Evolutionary conservation across 2,888 invertebrate genomes (phyloP).

Genomic region (Ischnura elegans): DNA sequence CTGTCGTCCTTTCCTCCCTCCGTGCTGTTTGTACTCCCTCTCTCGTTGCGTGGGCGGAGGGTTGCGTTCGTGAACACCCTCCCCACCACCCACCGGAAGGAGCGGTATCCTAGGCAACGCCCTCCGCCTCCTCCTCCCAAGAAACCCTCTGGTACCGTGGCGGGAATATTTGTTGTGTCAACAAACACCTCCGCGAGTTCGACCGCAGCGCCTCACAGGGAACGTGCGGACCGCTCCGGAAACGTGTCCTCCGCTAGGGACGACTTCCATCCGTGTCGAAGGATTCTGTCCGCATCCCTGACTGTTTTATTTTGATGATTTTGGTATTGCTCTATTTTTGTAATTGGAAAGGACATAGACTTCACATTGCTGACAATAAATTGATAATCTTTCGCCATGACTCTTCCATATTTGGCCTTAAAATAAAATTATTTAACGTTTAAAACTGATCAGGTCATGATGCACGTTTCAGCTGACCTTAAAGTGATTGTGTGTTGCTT

Average conservation of each 20-base stretch:
- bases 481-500: no score
- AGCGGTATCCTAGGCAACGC: conserved; percentile 10
- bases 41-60: not conserved
- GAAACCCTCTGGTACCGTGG: not conserved
- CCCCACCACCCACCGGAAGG: not conserved
- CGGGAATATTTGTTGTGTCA: not conserved
- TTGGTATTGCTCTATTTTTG: no score
- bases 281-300: no score
- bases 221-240: not conserved
- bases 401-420: no score
- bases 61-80: not conserved
- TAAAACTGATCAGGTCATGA: no score
- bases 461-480: no score
- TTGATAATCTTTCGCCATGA: no score
- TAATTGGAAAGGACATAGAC: no score
- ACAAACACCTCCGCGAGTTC: not conserved
- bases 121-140: not conserved
- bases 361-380: no score
- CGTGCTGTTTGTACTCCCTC: not conserved
- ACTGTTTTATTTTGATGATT: no score
- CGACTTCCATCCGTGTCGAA: not conserved
- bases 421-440: no score
- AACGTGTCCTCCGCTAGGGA: not conserved
- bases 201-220: not conserved
- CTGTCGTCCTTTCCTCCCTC: not conserved